These are phyloP conservation scores for Sphinx pinastri DNA, from an alignment of 2,888 invertebrate genomes.

Conservation along the genomic window DNA sequence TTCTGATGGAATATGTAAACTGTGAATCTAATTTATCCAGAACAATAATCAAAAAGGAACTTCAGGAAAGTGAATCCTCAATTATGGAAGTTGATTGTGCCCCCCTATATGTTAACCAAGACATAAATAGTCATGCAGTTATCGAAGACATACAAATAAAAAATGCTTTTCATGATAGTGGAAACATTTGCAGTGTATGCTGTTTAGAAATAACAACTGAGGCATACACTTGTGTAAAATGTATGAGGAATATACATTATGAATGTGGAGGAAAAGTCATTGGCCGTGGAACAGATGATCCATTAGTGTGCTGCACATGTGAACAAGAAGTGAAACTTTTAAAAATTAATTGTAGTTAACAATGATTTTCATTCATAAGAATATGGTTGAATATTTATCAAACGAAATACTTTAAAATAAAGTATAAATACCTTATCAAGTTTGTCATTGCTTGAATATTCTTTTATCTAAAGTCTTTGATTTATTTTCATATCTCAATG, in stretches of 20 bases:
- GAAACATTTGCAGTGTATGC: not conserved
- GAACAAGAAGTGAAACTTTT: not conserved
- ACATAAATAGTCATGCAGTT: not conserved
- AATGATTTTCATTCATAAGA: too few relatives aligned
- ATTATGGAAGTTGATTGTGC: not conserved
- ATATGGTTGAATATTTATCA: too few relatives aligned
- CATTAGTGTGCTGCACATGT: constrained; percentile 17
- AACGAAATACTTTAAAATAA: too few relatives aligned
- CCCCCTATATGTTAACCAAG: not conserved
- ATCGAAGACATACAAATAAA: not conserved
- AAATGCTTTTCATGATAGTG: not conserved
- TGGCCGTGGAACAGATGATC: not conserved
- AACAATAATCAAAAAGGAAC: not conserved
- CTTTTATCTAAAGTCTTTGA: too few relatives aligned
- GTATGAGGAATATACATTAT: constrained; percentile 1
- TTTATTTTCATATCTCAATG: too few relatives aligned
- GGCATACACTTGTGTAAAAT: constrained; percentile 1
- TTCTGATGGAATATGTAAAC: not conserved
- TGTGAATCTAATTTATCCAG: too few relatives aligned
- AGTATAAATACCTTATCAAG: too few relatives aligned
- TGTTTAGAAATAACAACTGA: not conserved
- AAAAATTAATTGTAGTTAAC: not conserved
- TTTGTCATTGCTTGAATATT: too few relatives aligned
- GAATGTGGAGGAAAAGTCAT: not conserved
- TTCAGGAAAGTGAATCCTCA: not conserved